Percentiles rank a stretch among this genome's conserved stretches.
Conservation (phyloP, 2,888 invertebrate species). For the Eurytoma californica region DNA sequence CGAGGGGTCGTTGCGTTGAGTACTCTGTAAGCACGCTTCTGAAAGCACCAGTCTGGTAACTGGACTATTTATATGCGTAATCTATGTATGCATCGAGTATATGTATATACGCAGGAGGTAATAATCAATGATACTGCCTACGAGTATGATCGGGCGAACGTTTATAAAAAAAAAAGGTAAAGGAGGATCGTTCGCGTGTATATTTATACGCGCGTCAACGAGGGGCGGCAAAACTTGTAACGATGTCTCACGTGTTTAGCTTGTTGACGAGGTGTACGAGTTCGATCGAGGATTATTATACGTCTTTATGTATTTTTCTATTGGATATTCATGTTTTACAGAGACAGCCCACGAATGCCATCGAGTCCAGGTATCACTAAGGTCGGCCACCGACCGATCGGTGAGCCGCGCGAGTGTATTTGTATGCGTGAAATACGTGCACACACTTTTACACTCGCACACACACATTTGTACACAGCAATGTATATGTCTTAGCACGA, state of each 20-base stretch:
- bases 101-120: constrained; percentile 2
- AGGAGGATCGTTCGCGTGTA: no score
- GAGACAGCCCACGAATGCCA: no score
- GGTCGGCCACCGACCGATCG: neutral
- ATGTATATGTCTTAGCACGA: constrained; percentile 49
- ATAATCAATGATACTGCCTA: constrained; percentile 33
- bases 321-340: constrained; percentile 1
- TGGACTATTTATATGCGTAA: constrained; percentile 19
- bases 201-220: neutral
- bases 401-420: neutral
- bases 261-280: neutral
- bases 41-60: constrained; percentile 41
- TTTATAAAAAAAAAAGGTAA: constrained; percentile 10
- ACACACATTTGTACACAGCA: constrained; percentile 20
- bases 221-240: constrained; percentile 13
- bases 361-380: neutral
- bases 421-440: neutral
- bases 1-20: neutral
- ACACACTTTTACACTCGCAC: constrained; percentile 4
- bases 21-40: constrained; percentile 15
- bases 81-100: constrained; percentile 27
- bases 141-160: constrained; percentile 16
- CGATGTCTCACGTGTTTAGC: constrained; percentile 2
- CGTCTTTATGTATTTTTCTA: constrained; percentile 49
- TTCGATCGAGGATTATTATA: constrained; percentile 27